Evolutionary conservation across 2,113 vertebrate genomes (phyloP).

Genomic region (Leucoraja erinaceus): DNA sequence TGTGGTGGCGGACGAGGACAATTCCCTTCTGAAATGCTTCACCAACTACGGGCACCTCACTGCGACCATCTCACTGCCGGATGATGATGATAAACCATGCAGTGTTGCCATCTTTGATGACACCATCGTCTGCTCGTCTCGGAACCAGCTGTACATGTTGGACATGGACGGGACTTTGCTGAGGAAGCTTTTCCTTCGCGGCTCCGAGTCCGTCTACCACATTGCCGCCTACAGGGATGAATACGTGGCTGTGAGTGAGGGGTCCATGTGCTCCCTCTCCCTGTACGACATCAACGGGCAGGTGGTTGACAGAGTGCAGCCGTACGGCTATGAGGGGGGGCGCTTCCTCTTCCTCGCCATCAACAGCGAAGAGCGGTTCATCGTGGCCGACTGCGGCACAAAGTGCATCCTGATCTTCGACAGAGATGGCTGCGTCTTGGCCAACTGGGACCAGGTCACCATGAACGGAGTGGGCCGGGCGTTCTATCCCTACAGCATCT

Average conservation of each 20-base stretch:
- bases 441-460: not conserved
- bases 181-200: slow-evolving; percentile 41
- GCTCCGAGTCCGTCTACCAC: slow-evolving; percentile 39
- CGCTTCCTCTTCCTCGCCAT: slow-evolving; percentile 45
- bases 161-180: slow-evolving; percentile 27
- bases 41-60: not conserved
- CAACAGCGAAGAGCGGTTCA: slow-evolving; percentile 43
- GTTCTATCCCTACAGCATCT: slow-evolving; percentile 41
- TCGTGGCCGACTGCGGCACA: slow-evolving; percentile 43
- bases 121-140: slow-evolving; percentile 40
- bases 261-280: slow-evolving; percentile 40
- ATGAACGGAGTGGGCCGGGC: slow-evolving; percentile 19
- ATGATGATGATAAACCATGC: slow-evolving; percentile 10
- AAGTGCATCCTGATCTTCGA: slow-evolving; percentile 40
- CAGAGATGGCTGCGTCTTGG: slow-evolving; percentile 34
- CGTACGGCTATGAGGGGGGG: slow-evolving; percentile 7
- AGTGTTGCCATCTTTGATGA: slow-evolving; percentile 40
- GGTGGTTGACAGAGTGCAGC: slow-evolving; percentile 40
- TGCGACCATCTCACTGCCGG: slow-evolving; percentile 13
- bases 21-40: slow-evolving; percentile 41
- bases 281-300: slow-evolving; percentile 40
- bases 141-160: slow-evolving; percentile 39
- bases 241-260: slow-evolving; percentile 45
- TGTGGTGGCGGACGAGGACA: slow-evolving; percentile 42
- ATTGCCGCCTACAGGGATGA: slow-evolving; percentile 40